Evolutionary conservation across 2,797 vertebrate genomes (phyloP).

Genomic region (Xenopus petersii): DNA sequence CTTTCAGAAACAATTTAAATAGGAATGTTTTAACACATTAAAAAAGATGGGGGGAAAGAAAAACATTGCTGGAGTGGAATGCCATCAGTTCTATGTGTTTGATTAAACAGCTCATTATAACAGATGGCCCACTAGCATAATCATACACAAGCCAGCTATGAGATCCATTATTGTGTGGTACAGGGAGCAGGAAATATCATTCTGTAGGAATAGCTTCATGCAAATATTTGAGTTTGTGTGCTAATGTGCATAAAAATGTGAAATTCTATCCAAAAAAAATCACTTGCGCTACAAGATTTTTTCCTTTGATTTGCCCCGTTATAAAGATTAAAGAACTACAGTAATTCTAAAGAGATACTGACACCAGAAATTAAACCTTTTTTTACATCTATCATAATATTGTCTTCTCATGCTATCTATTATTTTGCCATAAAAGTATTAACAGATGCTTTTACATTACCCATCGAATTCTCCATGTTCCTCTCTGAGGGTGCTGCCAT

Average conservation of each 20-base stretch:
- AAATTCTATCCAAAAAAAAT: slow-evolving; percentile 21
- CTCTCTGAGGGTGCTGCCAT: no score
- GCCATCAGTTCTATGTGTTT: slow-evolving; percentile 36
- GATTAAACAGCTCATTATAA: slow-evolving; percentile 43
- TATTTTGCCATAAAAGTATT: no score
- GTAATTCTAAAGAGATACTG: no score
- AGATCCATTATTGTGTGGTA: slow-evolving; percentile 22
- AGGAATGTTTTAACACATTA: no score
- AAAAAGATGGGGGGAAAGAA: not conserved
- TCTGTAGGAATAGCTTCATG: not conserved
- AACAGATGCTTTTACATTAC: no score
- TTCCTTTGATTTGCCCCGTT: not conserved
- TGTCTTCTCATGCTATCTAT: no score
- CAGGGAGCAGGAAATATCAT: slow-evolving; percentile 20
- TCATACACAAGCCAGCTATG: slow-evolving; percentile 29
- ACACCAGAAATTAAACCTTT: no score
- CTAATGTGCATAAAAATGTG: slow-evolving; percentile 30
- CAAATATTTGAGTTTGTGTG: slow-evolving; percentile 38
- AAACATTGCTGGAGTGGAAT: slow-evolving; percentile 21
- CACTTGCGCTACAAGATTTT: not conserved
- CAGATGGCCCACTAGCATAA: slow-evolving; percentile 28
- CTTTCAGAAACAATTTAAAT: no score
- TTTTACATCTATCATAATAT: no score
- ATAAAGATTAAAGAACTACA: no score
- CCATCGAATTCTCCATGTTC: no score